phyloP scores from a whole-genome alignment of 2,113 vertebrate genomes.

The Tetrao urogallus region DNA sequence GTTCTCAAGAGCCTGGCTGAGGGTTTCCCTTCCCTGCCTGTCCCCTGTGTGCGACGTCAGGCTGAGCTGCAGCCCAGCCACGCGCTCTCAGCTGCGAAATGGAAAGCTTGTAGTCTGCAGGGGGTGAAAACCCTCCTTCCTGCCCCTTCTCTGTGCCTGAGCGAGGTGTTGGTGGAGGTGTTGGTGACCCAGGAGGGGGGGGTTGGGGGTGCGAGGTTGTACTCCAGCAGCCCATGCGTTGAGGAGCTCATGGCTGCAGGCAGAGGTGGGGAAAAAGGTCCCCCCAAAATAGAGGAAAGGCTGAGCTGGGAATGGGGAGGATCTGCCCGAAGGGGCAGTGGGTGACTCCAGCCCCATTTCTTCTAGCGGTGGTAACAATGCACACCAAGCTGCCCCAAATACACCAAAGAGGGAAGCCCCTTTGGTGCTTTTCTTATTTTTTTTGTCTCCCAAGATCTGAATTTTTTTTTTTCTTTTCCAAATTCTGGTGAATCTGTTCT shows the following conservation, averaged over 20 bases:
- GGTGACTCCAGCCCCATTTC: not conserved
- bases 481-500: not conserved
- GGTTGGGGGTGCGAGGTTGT: rapidly evolving
- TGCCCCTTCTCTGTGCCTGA: rapidly evolving
- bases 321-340: not conserved
- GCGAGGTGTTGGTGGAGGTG: not conserved
- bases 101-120: not conserved
- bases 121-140: not conserved
- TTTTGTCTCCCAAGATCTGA: not conserved
- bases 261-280: not conserved
- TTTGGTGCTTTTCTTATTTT: not conserved
- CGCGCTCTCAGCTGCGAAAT: rapidly evolving
- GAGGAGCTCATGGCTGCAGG: not conserved
- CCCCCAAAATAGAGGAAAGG: not conserved
- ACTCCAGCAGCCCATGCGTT: rapidly evolving
- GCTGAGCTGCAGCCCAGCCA: rapidly evolving
- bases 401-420: not conserved
- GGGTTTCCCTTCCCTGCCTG: slow-evolving; percentile 5
- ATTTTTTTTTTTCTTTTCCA: not conserved
- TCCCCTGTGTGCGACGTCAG: rapidly evolving
- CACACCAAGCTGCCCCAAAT: not conserved
- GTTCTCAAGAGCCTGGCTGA: not conserved
- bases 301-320: not conserved
- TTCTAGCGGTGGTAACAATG: not conserved
- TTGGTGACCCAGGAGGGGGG: not conserved